These are phyloP conservation scores for Xylocopa sonorina DNA, from an alignment of 1,140 invertebrate genomes.

Conservation along the genomic window DNA sequence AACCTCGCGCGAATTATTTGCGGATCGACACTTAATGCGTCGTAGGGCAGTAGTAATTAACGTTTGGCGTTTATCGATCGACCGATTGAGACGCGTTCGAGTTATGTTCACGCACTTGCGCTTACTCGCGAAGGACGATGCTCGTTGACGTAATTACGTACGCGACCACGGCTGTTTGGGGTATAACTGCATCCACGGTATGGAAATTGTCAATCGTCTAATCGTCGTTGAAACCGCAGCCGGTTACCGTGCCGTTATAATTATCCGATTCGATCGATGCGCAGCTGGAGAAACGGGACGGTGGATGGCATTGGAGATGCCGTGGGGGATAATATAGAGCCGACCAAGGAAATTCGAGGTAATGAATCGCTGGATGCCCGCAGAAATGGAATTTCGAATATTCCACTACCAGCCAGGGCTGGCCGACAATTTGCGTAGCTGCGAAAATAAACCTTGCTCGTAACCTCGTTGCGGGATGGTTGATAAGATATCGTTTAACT, in stretches of 20 bases:
- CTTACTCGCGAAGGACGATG: neutral
- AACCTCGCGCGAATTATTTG: neutral
- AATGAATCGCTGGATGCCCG: slow-evolving; percentile 54
- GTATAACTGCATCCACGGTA: slow-evolving; percentile 16
- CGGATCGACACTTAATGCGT: neutral
- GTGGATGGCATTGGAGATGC: slow-evolving; percentile 35
- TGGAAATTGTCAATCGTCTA: slow-evolving; percentile 49
- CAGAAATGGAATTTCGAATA: slow-evolving; percentile 56
- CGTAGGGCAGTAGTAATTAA: neutral
- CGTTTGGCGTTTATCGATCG: neutral
- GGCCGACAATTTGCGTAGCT: slow-evolving; percentile 5
- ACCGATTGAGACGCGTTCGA: neutral
- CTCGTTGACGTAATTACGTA: neutral
- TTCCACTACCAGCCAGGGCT: neutral
- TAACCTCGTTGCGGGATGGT: neutral
- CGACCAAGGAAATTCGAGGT: slow-evolving; percentile 60
- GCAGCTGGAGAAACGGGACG: slow-evolving; percentile 35
- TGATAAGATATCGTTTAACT: neutral
- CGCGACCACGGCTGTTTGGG: neutral
- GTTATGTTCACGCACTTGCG: neutral
- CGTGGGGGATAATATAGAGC: slow-evolving; percentile 53
- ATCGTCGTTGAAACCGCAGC: slow-evolving; percentile 57
- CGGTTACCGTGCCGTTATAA: slow-evolving; percentile 62
- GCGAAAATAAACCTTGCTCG: neutral
- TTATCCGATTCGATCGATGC: slow-evolving; percentile 67